Percentiles rank a stretch among this genome's conserved stretches.
These are phyloP conservation scores for Henicopernis longicauda DNA, from an alignment of 2,113 vertebrate species.

Conservation along the genomic window DNA sequence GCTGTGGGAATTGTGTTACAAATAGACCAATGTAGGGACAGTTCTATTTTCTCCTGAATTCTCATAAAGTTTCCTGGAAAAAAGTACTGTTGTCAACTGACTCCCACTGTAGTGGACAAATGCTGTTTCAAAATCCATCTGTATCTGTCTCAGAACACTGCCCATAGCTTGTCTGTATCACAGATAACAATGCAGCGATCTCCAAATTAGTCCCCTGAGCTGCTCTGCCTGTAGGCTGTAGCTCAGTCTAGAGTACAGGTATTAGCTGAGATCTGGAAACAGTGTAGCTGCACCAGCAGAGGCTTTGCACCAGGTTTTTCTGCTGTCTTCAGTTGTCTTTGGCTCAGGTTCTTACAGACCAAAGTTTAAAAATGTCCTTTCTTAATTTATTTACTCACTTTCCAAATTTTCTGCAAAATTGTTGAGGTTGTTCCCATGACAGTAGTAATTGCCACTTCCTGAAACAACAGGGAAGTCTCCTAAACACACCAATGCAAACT, in stretches of 20 bases:
- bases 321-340: not conserved
- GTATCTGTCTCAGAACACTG: not conserved
- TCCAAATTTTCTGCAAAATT: conserved; percentile 65
- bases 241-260: not conserved
- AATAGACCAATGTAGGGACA: not conserved
- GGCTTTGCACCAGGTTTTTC: not conserved
- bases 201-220: not conserved
- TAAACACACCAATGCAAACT: not conserved
- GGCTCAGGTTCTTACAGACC: not conserved
- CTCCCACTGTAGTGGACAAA: not conserved
- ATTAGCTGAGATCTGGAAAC: not conserved
- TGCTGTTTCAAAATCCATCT: not conserved
- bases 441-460: conserved; percentile 80
- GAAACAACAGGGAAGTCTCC: not conserved
- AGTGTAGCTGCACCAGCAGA: not conserved
- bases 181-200: not conserved
- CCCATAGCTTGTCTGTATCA: not conserved
- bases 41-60: not conserved
- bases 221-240: not conserved
- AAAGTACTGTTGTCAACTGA: not conserved
- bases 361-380: not conserved
- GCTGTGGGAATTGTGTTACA: not conserved
- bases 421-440: conserved; percentile 79
- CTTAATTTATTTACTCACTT: not conserved
- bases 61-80: not conserved